Base-by-base conservation (phyloP, 2,888 invertebrate genomes). In the Pandemis cinnamomeana region DNA sequence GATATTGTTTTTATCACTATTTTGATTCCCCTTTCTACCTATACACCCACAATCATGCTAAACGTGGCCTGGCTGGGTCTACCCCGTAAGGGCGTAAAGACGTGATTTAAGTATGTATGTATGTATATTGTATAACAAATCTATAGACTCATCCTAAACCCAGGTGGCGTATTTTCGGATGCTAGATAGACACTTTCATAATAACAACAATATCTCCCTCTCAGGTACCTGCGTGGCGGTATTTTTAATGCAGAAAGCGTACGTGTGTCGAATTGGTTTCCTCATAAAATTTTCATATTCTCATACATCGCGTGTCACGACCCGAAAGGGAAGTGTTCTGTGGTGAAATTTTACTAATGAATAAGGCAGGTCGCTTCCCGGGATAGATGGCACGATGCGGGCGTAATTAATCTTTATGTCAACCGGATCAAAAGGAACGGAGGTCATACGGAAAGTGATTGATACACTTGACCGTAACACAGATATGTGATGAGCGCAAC, bases 261-360 rank as follows among this genome's bases (percentile, higher is more conserved):
- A 75, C 75, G 75, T 75, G 75, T 75, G 72, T 70, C 70, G 72
- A 75, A 75, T 75, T 60, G 72, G 69, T 61, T 58, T 42, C 10
- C 72, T 71, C 73, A 73, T 72, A 63, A 76, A 77, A 76, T 76
- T 80, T 80, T 80, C 78, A 81, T 79, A 81, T 78, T 78, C 77
- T 77, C 77, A 76, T 82, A 77, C 73, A 72, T 77, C 74, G 77
- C 75, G 76, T 79, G 77, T 78, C 79, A 79, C 74, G 78, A 79
- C 71, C 78, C 73, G 44, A 64, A 77, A 73, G 71, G 71, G 73
- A 83, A 79, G 81, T 81, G 83, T 83, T 81, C 83, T 82, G 82
- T 79, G 70, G 72, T 77, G 81, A 77, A 77, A 80, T 78, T 77
- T 79, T 76, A 80, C 82, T 87, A 87, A 87, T 88, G 83, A 87